Conservation (phyloP, 2,113 vertebrate species). For the Chascanopsetta lugubris region DNA sequence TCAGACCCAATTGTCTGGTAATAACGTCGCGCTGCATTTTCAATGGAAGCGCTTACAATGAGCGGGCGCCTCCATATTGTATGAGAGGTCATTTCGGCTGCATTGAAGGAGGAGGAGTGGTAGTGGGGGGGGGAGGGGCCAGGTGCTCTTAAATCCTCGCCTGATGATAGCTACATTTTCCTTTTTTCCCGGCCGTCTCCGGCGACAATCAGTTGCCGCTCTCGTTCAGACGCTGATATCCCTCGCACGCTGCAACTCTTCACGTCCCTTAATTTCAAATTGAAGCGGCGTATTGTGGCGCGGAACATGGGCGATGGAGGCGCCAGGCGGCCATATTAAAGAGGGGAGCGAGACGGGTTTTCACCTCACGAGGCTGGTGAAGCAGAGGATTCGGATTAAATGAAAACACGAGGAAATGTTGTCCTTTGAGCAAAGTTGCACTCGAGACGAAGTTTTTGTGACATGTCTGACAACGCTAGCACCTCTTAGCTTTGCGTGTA, state of each 20-base stretch:
- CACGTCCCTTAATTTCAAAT: conserved; percentile 17
- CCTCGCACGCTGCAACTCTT: background rate
- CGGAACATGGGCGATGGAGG: background rate
- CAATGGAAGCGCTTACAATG: conserved; percentile 55
- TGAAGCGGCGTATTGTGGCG: background rate
- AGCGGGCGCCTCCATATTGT: conserved; percentile 24
- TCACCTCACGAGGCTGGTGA: background rate
- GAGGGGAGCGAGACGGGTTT: background rate
- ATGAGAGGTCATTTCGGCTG: conserved; percentile 36
- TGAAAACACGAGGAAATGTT: no score
- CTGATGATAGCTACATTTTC: conserved; percentile 47
- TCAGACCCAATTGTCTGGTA: conserved; percentile 59
- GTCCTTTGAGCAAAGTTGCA: no score
- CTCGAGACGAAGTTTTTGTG: background rate
- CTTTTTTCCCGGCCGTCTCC: no score
- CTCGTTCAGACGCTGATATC: conserved; percentile 34
- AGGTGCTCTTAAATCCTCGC: conserved; percentile 46
- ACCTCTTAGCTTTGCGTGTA: background rate
- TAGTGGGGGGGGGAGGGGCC: conserved; percentile 24
- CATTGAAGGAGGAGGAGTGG: conserved; percentile 16
- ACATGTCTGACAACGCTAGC: background rate
- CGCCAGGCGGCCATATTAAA: background rate
- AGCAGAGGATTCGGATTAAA: background rate
- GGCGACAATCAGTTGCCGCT: conserved; percentile 39
- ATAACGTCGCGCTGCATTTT: conserved; percentile 54